Percentiles rank a stretch among this genome's conserved stretches.
These are phyloP conservation scores for Antennarius striatus DNA, from an alignment of 2,113 vertebrate species.

Conservation along the genomic window DNA sequence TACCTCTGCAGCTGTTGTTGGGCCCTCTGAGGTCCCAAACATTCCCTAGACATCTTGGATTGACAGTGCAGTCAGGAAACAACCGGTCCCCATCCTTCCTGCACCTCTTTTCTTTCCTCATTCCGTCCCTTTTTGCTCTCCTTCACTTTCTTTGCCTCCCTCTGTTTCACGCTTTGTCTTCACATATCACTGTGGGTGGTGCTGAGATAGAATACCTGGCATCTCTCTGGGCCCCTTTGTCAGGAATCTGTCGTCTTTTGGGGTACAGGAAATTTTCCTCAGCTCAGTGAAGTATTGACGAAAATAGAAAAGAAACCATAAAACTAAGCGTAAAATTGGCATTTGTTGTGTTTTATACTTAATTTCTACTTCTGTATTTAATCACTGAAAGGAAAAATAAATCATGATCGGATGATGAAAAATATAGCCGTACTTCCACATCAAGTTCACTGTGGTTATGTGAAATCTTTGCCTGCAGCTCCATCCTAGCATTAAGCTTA, in stretches of 20 bases:
- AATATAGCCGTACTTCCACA: neutral
- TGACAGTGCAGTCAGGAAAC: conserved; percentile 68
- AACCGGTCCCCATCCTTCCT: conserved; percentile 38
- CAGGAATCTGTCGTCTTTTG: conserved; percentile 52
- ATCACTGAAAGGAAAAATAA: neutral
- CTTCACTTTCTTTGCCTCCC: conserved; percentile 63
- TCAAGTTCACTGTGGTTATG: neutral
- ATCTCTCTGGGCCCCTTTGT: conserved; percentile 61
- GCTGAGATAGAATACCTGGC: conserved; percentile 51
- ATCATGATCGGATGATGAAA: neutral
- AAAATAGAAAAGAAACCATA: neutral
- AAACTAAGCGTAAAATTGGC: neutral
- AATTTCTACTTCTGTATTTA: neutral
- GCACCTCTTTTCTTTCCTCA: conserved; percentile 51
- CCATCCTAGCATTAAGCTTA: conserved; percentile 2
- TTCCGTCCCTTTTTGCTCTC: conserved; percentile 45
- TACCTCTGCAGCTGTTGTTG: conserved; percentile 70
- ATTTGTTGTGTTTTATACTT: neutral
- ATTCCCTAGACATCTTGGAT: conserved; percentile 61
- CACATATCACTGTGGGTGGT: conserved; percentile 70
- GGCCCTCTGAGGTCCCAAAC: conserved; percentile 53
- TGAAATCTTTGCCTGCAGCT: conserved; percentile 10
- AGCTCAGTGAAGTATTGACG: conserved; percentile 21
- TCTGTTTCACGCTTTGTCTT: conserved; percentile 75
- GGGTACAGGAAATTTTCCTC: conserved; percentile 38